Evolutionary conservation across 2,113 vertebrate genomes (phyloP), one percentile per base, ranked within the genome.

Genomic region (Chlamydotis undulata): DNA sequence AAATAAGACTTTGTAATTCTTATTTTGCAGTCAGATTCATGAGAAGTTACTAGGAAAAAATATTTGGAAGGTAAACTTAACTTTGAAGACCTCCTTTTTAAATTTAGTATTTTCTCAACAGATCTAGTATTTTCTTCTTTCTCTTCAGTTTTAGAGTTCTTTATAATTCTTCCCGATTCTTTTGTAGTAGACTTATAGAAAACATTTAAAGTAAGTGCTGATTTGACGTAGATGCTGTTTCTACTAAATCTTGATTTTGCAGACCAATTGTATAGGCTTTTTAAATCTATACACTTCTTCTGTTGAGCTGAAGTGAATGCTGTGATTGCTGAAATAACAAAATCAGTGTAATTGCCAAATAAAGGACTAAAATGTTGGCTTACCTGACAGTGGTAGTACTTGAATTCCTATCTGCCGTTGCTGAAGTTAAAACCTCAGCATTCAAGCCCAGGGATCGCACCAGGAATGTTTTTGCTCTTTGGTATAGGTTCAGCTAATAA

Each of bases 271-370:
- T 60, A 21, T 65, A 73, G 45, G 41, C 16, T 63, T 82, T 79
- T 69, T 47, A 1, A 77, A 50, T 57, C 8, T 24, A 1, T 61
- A n/a, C 60, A 5, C 61, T 52, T 78, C 65, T 86, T 52, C 45
- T 49, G 4, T 85, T 90, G 24, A 89, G 65, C 61, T 64, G 83
- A 93, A 96, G 43, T 73, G 52, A 92, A 52, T 26, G 7, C 57
- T 70, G 39, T 67, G 45, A 55, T 96, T 83, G 37, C 56, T 89
- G 77, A 95, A 96, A 77, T 80, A 57, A 57, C 53, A 55, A 75
- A 50, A 45, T 91, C 43, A 23, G 14, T 35, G 33, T 93, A 59
- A 67, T 24, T 95, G 53, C 28, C 70, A 89, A 87, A 76, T 50
- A 90, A 49, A 52, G 45, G 37, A 83, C 52, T 67, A 35, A 90